These are phyloP conservation scores for Chloromyia formosa DNA, from an alignment of 2,888 invertebrate species.

Conservation along the genomic window DNA sequence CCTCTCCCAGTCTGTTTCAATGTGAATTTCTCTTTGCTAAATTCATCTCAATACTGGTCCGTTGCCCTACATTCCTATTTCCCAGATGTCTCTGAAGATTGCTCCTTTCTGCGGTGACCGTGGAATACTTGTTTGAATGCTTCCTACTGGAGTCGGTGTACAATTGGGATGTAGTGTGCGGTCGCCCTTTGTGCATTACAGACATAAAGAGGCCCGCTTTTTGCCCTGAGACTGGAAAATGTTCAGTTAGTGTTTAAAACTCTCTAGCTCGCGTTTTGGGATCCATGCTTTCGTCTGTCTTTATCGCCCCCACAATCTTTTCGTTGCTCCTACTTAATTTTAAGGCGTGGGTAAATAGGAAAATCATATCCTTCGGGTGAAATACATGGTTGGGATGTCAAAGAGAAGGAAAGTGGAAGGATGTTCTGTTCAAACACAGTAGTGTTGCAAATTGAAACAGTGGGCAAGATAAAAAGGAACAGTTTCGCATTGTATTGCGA, in stretches of 20 bases:
- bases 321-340: too few species aligned
- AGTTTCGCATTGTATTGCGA: too few species aligned
- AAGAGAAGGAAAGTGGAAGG: too few species aligned
- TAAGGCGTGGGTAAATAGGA: too few species aligned
- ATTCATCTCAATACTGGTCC: background rate
- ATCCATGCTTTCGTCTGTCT: background rate
- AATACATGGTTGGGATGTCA: too few species aligned
- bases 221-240: background rate
- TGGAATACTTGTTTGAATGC: background rate
- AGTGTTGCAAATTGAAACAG: too few species aligned
- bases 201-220: slow-evolving; percentile 2
- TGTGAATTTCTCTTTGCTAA: background rate
- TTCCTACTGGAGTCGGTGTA: background rate
- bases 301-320: background rate
- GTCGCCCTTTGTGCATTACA: slow-evolving; percentile 1
- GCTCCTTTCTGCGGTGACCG: background rate
- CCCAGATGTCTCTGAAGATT: background rate
- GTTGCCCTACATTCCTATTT: background rate
- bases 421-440: too few species aligned
- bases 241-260: slow-evolving; percentile 14
- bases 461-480: too few species aligned
- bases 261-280: background rate
- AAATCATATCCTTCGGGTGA: too few species aligned
- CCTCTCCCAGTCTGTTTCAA: background rate
- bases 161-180: background rate